phyloP scores from a whole-genome alignment of 2,888 invertebrate species.

The Ectropis crepuscularia region DNA sequence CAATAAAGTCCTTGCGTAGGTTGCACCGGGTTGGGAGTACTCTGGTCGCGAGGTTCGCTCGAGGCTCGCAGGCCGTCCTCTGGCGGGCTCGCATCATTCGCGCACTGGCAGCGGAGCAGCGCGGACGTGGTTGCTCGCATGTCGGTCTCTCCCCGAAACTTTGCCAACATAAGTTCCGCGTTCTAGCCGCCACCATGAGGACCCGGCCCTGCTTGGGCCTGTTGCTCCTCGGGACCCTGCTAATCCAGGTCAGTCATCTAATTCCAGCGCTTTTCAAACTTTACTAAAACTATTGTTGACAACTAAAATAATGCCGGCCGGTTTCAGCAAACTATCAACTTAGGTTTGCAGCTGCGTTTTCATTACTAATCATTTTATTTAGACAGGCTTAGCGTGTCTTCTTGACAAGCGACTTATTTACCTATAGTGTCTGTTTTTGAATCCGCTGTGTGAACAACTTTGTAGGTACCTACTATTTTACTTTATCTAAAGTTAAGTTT shows the following conservation, averaged over 20 bases:
- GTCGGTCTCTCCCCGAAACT: slow-evolving; percentile 55
- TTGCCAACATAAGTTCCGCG: slow-evolving; percentile 57
- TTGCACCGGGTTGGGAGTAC: not conserved
- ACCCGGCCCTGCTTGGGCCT: slow-evolving; percentile 60
- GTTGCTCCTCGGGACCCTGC: slow-evolving; percentile 56
- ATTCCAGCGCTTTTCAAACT: slow-evolving; percentile 16
- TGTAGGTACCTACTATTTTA: too few relatives aligned
- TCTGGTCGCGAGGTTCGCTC: slow-evolving; percentile 7
- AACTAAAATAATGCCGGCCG: slow-evolving; percentile 13
- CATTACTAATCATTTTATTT: not conserved
- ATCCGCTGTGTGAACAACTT: too few relatives aligned
- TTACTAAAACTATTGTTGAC: slow-evolving; percentile 20
- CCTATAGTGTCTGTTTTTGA: too few relatives aligned
- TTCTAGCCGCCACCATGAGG: slow-evolving; percentile 63
- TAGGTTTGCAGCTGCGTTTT: slow-evolving; percentile 6
- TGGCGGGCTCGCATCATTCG: slow-evolving; percentile 58
- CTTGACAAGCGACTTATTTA: too few relatives aligned
- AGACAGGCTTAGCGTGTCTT: too few relatives aligned
- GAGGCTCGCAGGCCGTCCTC: not conserved
- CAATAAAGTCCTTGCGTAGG: too few relatives aligned
- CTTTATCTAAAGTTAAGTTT: too few relatives aligned
- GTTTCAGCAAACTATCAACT: slow-evolving; percentile 17
- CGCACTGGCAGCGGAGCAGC: slow-evolving; percentile 70
- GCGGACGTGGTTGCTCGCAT: slow-evolving; percentile 68
- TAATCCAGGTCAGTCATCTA: slow-evolving; percentile 52